Conservation (phyloP, 64 coral and sea anemone genomes). For the Dendronephthya gigantea region DNA sequence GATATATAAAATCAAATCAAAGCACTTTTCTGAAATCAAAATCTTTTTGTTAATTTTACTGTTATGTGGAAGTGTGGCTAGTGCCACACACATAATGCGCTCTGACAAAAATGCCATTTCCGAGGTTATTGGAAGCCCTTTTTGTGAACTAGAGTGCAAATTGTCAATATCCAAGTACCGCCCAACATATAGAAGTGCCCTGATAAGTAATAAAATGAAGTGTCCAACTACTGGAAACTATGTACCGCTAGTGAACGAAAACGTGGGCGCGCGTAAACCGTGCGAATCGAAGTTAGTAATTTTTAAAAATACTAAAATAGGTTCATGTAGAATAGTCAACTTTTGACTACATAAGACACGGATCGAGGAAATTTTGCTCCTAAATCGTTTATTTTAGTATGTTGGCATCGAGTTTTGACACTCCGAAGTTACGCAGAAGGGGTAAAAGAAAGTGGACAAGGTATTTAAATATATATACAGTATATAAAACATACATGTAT, state of each 20-base stretch:
- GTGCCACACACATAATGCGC: no score
- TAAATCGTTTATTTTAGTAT: neutral
- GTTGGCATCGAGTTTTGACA: neutral
- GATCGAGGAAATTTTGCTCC: neutral
- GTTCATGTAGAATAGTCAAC: neutral
- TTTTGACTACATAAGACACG: no score
- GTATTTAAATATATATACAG: no score
- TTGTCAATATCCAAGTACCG: neutral
- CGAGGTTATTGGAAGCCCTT: no score
- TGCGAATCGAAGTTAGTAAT: neutral
- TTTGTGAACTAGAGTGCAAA: neutral
- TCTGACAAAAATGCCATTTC: no score
- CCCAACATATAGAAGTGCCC: no score
- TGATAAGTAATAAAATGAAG: neutral
- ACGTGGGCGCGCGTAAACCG: neutral
- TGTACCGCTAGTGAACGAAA: neutral
- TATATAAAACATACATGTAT: no score
- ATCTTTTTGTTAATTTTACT: no score
- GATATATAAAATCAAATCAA: no score
- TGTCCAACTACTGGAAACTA: neutral
- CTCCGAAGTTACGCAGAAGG: neutral
- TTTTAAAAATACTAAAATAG: neutral
- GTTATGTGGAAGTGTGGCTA: no score
- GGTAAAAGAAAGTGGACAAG: neutral
- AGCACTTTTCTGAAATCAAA: no score